Base-by-base conservation (phyloP, 2,888 invertebrate genomes). In the Escarpia spicata region DNA sequence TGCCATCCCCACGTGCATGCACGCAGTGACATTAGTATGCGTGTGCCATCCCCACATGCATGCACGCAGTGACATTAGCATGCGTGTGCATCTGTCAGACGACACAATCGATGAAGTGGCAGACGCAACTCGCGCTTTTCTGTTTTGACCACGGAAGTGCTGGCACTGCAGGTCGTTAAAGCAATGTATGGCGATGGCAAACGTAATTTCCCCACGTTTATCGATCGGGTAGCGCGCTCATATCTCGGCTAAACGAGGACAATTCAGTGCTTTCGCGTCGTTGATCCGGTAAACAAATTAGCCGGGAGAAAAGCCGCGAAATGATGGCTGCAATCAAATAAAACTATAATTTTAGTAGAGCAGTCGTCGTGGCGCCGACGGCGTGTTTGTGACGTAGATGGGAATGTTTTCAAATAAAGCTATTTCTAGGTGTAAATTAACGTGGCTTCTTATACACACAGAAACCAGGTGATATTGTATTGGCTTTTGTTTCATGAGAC, bases 221-320 rank as follows among this genome's bases (percentile, higher is more conserved):
- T 75, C 75, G 75, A 75, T 75, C 75, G 75, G 75, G n/a, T n/a
- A 26, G 19, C 26, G 6, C 75, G 75, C 75, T 75, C 75, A 75
- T 26, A 75, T 75, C 75, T 75, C 75, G 75, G 75, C 75, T 75
- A 75, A 75, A 75, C 75, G 75, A 75, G 75, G 75, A 75, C 75
- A 75, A 75, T 75, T 75, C 75, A 75, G 19, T 75, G 75, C 75
- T 75, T 75, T 75, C 75, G 75, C 75, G 75, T n/a, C 75, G 75
- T 75, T 75, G 75, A 26, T 75, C 75, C 75, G 75, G 75, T 75
- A 75, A 75, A 75, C 75, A 75, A 75, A 75, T 75, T 75, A 75
- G 75, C 75, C 75, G 75, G 26, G 75, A 75, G 75, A 75, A 75
- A 75, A 75, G 75, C 75, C 75, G 75, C 75, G n/a, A 75, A 75